These are phyloP conservation scores for Macrotrachela quadricornifera DNA, from an alignment of 1,140 invertebrate genomes.

Conservation along the genomic window DNA sequence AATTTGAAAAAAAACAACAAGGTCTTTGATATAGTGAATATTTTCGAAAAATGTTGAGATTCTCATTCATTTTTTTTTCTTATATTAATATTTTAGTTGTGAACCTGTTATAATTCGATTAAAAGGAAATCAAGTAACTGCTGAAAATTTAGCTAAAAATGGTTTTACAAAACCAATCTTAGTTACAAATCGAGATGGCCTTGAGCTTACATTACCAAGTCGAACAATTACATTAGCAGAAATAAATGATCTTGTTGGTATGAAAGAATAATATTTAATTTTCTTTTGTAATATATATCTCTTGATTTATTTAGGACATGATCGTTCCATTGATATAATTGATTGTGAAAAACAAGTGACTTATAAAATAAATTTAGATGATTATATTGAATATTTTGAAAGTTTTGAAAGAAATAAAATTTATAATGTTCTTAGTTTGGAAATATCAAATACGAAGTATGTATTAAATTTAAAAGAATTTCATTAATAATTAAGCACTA, in stretches of 20 bases:
- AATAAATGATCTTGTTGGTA: neutral
- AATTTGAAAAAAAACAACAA: neutral
- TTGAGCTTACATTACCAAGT: constrained; percentile 53
- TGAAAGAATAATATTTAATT: constrained; percentile 1
- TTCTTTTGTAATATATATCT: too few relatives aligned
- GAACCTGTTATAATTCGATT: constrained; percentile 39
- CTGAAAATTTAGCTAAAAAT: constrained; percentile 39
- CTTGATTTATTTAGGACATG: constrained; percentile 30
- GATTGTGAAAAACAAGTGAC: constrained; percentile 58
- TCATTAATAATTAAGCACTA: too few relatives aligned
- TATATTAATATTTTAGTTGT: constrained; percentile 41
- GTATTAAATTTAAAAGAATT: too few relatives aligned
- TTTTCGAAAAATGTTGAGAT: neutral
- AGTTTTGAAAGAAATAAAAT: constrained; percentile 47
- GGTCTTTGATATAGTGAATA: too few relatives aligned
- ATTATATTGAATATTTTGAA: constrained; percentile 64
- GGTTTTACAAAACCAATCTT: constrained; percentile 52
- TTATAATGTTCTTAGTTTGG: constrained; percentile 65
- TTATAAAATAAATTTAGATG: constrained; percentile 51
- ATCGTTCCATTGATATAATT: constrained; percentile 55
- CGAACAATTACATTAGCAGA: constrained; percentile 40
- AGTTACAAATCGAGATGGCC: constrained; percentile 50
- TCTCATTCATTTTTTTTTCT: neutral
- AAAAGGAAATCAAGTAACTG: constrained; percentile 42
- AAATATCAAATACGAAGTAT: constrained; percentile 36